Conservation (phyloP, 2,888 invertebrate genomes). For the Labia minor region DNA sequence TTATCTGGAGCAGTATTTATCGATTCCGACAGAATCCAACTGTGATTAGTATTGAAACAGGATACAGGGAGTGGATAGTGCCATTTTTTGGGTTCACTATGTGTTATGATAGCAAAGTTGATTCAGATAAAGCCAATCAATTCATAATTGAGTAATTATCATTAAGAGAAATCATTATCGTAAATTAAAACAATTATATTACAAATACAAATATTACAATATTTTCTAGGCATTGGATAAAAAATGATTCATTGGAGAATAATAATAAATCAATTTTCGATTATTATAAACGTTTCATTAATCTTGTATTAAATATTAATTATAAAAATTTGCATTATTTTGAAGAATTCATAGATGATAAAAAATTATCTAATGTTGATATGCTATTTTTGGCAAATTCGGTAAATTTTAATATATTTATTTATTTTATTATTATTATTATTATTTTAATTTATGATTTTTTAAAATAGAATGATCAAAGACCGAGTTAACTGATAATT, state of each 20-base stretch:
- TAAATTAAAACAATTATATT: too few relatives aligned
- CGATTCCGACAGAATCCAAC: not conserved
- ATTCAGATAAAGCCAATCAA: not conserved
- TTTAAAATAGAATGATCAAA: too few relatives aligned
- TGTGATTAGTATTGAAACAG: not conserved
- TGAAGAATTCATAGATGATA: slow-evolving; percentile 2
- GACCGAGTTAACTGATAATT: too few relatives aligned
- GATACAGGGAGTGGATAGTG: not conserved
- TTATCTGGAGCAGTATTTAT: not conserved
- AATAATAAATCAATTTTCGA: too few relatives aligned
- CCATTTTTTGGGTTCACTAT: not conserved
- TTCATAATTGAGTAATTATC: not conserved
- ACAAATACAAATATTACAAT: too few relatives aligned
- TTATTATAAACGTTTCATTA: slow-evolving; percentile 16
- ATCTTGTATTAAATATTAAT: slow-evolving; percentile 16
- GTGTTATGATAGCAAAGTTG: not conserved
- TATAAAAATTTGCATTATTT: slow-evolving; percentile 8
- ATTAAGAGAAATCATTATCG: too few relatives aligned
- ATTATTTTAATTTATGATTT: too few relatives aligned
- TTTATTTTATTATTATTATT: too few relatives aligned
- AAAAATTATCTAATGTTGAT: not conserved
- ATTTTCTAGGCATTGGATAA: too few relatives aligned
- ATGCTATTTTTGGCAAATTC: not conserved
- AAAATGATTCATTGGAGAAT: not conserved
- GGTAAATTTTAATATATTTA: too few relatives aligned